phyloP scores from a whole-genome alignment of 1,140 invertebrate genomes.

The Lasioglossum baleicum region DNA sequence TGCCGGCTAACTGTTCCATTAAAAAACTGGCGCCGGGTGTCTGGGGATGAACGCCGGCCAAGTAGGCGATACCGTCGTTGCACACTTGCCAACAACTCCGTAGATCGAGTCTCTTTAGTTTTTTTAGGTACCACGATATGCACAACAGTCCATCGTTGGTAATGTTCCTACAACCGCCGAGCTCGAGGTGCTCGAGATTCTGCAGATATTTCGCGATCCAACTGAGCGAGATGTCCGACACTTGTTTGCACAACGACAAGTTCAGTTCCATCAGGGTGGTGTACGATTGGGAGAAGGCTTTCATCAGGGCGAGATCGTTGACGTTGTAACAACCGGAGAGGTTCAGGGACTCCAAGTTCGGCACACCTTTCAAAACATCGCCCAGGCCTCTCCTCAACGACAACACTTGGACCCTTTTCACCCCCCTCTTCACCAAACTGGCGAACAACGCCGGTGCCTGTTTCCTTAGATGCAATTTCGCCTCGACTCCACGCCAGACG shows the following conservation, averaged over 20 bases:
- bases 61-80: conserved; percentile 92
- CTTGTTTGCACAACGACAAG: conserved; percentile 95
- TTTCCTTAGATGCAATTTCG: conserved; percentile 91
- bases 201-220: conserved; percentile 92
- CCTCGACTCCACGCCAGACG: conserved; percentile 96
- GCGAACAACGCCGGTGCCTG: conserved; percentile 91
- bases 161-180: conserved; percentile 94
- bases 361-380: conserved; percentile 92
- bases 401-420: conserved; percentile 93
- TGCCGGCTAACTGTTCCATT: conserved; percentile 7
- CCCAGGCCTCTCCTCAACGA: conserved; percentile 90
- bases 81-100: conserved; percentile 95
- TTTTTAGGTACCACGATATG: conserved; percentile 92
- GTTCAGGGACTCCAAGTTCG: conserved; percentile 92
- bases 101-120: conserved; percentile 90
- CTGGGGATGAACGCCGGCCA: conserved; percentile 83
- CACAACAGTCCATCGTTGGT: conserved; percentile 92
- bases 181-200: conserved; percentile 92
- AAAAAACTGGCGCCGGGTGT: background rate
- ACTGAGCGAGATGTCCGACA: conserved; percentile 91
- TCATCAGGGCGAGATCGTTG: conserved; percentile 88
- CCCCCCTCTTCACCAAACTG: conserved; percentile 92
- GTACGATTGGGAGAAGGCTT: conserved; percentile 88
- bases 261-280: conserved; percentile 89
- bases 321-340: conserved; percentile 96